Evolutionary conservation across 2,888 invertebrate genomes (phyloP).

Genomic region (Tetheella fluctuosa): DNA sequence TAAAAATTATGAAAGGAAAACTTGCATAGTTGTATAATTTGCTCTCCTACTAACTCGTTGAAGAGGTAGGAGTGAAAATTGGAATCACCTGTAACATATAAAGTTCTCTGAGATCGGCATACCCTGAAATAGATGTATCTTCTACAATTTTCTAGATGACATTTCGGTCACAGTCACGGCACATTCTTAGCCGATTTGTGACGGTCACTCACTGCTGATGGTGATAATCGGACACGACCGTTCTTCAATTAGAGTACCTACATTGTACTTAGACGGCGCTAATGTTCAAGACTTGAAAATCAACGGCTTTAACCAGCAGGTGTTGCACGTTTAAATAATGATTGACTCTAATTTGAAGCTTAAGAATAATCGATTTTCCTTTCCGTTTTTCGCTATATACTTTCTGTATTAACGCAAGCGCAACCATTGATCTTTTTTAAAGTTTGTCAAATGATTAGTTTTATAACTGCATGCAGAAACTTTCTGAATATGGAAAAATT

Average conservation of each 20-base stretch:
- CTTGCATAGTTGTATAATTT: too few relatives aligned
- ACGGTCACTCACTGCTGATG: conserved; percentile 28
- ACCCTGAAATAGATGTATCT: not conserved
- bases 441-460: too few relatives aligned
- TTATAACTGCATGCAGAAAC: too few relatives aligned
- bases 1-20: too few relatives aligned
- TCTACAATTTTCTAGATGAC: not conserved
- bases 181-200: conserved; percentile 38
- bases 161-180: conserved; percentile 25
- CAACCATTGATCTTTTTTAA: not conserved
- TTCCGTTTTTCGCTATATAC: too few relatives aligned
- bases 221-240: conserved; percentile 20
- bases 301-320: too few relatives aligned
- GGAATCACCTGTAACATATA: too few relatives aligned
- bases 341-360: not conserved
- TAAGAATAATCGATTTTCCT: too few relatives aligned
- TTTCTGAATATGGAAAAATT: too few relatives aligned
- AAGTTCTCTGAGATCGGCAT: not conserved
- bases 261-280: not conserved
- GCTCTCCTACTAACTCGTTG: too few relatives aligned
- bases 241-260: not conserved
- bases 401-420: too few relatives aligned
- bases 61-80: too few relatives aligned
- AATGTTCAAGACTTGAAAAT: not conserved
- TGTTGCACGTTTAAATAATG: not conserved